phyloP scores from a whole-genome alignment of 1,140 invertebrate genomes.

The Ditylenchus dipsaci region DNA sequence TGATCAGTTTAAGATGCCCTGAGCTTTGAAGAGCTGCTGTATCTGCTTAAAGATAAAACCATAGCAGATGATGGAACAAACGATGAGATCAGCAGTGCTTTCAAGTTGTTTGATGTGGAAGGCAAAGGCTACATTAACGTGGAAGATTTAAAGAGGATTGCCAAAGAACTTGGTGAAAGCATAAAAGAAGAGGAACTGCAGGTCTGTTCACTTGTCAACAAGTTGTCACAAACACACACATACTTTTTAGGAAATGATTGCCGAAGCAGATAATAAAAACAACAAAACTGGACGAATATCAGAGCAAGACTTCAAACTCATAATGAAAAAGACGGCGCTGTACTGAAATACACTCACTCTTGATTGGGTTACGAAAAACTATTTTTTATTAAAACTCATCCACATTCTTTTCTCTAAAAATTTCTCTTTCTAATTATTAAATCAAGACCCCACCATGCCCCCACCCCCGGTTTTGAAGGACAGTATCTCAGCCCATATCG shows the following conservation, averaged over 20 bases:
- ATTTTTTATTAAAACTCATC: too few species aligned
- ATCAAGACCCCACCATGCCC: neutral
- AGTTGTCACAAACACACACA: neutral
- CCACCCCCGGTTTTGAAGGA: too few species aligned
- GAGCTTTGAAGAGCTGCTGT: constrained; percentile 26
- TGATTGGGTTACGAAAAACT: too few species aligned
- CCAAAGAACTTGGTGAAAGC: constrained; percentile 33
- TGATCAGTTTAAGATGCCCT: constrained; percentile 25
- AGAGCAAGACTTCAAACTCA: constrained; percentile 29
- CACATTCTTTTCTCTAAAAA: neutral
- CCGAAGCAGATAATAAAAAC: constrained; percentile 14
- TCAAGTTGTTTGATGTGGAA: constrained; percentile 36
- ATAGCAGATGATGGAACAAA: constrained; percentile 5
- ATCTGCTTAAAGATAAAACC: constrained; percentile 35
- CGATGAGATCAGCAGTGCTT: constrained; percentile 35
- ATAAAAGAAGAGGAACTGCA: constrained; percentile 29
- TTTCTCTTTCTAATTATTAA: neutral
- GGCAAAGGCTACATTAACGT: constrained; percentile 35
- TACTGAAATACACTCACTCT: constrained; percentile 13
- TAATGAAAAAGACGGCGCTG: constrained; percentile 40
- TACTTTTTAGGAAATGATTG: constrained; percentile 40
- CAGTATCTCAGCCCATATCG: too few species aligned
- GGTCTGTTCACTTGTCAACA: constrained; percentile 2
- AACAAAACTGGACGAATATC: constrained; percentile 23
- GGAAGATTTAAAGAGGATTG: constrained; percentile 29